Percentiles rank a stretch among this genome's conserved stretches.
Conservation (phyloP, 64 coral and sea anemone genomes). For the Catalaphyllia jardinei region DNA sequence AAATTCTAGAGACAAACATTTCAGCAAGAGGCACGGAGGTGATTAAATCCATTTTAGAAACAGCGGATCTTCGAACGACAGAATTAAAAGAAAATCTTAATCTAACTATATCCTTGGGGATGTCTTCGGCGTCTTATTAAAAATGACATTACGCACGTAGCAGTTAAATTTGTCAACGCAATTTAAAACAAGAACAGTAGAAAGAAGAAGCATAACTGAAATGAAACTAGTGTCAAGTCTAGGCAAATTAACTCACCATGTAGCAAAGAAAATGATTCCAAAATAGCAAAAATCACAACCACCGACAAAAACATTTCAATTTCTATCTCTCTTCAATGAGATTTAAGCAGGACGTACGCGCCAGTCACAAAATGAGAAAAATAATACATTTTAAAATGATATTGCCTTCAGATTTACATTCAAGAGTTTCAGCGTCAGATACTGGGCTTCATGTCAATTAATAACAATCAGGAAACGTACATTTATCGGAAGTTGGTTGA, state of each 20-base stretch:
- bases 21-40: too few relatives aligned
- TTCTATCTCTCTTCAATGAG: background rate
- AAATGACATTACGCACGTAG: background rate
- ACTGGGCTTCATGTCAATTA: background rate
- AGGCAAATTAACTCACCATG: background rate
- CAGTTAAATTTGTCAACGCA: background rate
- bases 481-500: background rate
- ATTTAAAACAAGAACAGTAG: background rate
- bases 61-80: too few relatives aligned
- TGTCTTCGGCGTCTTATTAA: background rate
- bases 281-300: background rate
- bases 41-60: too few relatives aligned
- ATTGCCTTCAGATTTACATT: background rate
- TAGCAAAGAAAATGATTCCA: background rate
- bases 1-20: too few relatives aligned
- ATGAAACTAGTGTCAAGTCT: background rate
- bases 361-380: background rate
- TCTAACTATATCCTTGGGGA: background rate
- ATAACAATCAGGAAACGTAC: constrained; percentile 8
- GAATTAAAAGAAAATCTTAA: too few relatives aligned
- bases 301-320: background rate
- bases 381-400: background rate
- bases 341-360: background rate
- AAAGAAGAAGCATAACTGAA: background rate
- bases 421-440: background rate